A percentile compares a stretch with the other conserved stretches of the same genome.
phyloP scores from a whole-genome alignment of 2,888 invertebrate genomes.

The Hymenopus coronatus region DNA sequence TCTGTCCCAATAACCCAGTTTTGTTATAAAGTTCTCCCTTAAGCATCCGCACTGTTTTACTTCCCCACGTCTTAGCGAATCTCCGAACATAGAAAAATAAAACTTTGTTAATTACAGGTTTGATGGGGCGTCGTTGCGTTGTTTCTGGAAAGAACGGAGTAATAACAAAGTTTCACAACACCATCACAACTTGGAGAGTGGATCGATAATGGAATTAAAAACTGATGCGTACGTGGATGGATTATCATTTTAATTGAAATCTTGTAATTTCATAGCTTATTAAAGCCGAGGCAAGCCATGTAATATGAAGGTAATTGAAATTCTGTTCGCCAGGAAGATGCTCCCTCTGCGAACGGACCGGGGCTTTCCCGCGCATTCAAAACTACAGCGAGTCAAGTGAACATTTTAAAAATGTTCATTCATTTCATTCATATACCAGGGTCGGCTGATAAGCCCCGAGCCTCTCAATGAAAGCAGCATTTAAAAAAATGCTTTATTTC shows the following conservation, averaged over 20 bases:
- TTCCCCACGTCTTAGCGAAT: neutral
- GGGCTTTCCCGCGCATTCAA: neutral
- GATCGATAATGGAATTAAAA: neutral
- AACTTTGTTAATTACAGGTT: neutral
- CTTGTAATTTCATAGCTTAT: conserved; percentile 1
- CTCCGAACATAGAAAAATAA: neutral
- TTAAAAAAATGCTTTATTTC: too few species aligned
- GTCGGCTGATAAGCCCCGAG: too few species aligned
- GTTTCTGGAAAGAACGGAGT: neutral
- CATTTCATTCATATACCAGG: too few species aligned
- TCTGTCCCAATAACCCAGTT: too few species aligned
- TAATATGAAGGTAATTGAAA: conserved; percentile 8
- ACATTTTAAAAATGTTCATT: too few species aligned
- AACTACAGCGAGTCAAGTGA: too few species aligned
- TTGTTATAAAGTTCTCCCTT: too few species aligned
- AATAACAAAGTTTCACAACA: neutral
- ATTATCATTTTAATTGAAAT: conserved; percentile 13
- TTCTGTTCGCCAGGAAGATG: neutral
- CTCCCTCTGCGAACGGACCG: neutral
- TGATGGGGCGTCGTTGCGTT: neutral
- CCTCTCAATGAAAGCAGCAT: too few species aligned
- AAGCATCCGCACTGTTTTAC: neutral
- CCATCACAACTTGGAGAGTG: neutral
- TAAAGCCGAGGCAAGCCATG: neutral
- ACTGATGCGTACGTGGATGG: neutral